Evolutionary conservation across 2,113 vertebrate species (phyloP).

Genomic region (Excalfactoria chinensis): DNA sequence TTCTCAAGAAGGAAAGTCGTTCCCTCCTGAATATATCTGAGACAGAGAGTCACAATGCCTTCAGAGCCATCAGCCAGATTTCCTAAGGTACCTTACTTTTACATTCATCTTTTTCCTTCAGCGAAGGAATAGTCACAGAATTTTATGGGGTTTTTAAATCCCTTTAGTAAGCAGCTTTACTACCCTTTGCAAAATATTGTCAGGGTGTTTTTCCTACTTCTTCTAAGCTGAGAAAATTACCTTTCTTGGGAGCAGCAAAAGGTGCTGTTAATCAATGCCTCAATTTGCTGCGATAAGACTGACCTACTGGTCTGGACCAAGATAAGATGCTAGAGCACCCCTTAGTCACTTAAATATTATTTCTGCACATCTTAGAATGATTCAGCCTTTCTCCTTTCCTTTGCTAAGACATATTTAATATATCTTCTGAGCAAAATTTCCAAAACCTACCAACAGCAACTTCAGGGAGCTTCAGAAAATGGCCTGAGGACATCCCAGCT

Average conservation of each 20-base stretch:
- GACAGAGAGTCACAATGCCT: background rate
- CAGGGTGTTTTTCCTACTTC: background rate
- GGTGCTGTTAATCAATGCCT: background rate
- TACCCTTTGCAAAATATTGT: background rate
- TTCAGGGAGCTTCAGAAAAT: conserved; percentile 7
- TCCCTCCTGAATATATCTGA: background rate
- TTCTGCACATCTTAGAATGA: conserved; percentile 11
- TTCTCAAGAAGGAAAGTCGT: background rate
- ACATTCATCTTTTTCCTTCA: background rate
- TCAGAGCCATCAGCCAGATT: background rate
- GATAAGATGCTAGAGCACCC: background rate
- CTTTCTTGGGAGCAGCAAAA: background rate
- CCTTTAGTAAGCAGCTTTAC: background rate
- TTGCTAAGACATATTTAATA: conserved; percentile 9
- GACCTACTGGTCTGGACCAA: background rate
- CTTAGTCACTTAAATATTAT: background rate
- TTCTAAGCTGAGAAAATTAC: background rate
- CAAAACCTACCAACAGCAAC: conserved; percentile 24
- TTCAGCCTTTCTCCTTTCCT: background rate
- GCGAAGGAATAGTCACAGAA: background rate
- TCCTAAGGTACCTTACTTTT: conserved; percentile 16
- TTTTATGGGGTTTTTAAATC: background rate
- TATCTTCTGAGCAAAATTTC: background rate
- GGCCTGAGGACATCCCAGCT: background rate
- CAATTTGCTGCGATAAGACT: background rate